These are phyloP conservation scores for Rhagonycha fulva DNA, from an alignment of 2,888 invertebrate genomes.

Conservation along the genomic window DNA sequence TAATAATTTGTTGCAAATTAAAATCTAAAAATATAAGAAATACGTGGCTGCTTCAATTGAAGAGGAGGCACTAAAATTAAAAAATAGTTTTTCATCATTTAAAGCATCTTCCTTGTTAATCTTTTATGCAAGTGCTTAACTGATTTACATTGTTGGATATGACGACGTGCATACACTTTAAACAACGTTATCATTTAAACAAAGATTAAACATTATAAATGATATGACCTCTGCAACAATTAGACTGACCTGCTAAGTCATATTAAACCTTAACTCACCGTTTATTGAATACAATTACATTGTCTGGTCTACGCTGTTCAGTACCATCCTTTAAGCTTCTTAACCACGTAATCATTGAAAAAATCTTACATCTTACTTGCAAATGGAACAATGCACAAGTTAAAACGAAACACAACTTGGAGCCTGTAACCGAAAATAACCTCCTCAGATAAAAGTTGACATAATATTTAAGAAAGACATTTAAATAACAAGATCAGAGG, in stretches of 20 bases:
- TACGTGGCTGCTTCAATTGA: not conserved
- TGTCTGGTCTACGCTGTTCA: constrained; percentile 41
- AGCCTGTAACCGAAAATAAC: constrained; percentile 5
- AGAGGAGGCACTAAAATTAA: not conserved
- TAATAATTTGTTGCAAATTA: not conserved
- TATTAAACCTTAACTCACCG: constrained; percentile 50
- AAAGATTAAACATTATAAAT: constrained; percentile 56
- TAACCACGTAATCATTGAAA: constrained; percentile 1
- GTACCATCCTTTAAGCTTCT: constrained; percentile 38
- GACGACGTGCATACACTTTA: constrained; percentile 45
- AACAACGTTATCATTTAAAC: constrained; percentile 52
- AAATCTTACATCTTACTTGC: constrained; percentile 6
- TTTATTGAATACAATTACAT: constrained; percentile 54
- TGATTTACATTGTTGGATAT: constrained; percentile 26
- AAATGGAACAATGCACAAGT: constrained; percentile 6
- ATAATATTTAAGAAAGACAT: constrained; percentile 27
- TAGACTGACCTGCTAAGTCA: constrained; percentile 55
- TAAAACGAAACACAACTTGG: constrained; percentile 10
- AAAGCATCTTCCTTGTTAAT: not conserved
- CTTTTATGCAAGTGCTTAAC: constrained; percentile 23
- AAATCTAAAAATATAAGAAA: not conserved
- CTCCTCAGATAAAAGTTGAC: not conserved
- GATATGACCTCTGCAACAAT: constrained; percentile 58
- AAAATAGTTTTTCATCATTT: not conserved
- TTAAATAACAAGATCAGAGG: constrained; percentile 38